A percentile compares a stretch with the other conserved stretches of the same genome.
Conservation (phyloP, 2,888 invertebrate species). For the Deilephila porcellus region DNA sequence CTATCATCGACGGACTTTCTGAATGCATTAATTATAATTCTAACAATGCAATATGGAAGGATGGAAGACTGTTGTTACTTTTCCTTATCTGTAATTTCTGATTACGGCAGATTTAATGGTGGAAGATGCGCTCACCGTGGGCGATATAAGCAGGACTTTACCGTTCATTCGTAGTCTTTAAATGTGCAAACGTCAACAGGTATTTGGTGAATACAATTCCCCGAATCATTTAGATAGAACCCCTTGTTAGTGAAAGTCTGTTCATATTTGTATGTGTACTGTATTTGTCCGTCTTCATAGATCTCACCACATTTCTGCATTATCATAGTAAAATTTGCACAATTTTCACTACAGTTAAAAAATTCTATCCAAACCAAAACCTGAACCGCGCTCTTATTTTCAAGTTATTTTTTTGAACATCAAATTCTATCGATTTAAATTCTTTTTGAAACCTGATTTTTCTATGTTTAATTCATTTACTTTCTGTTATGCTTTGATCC, state of each 20-base stretch:
- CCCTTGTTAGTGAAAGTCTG: slow-evolving; percentile 12
- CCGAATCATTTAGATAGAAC: slow-evolving; percentile 21
- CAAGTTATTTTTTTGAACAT: not conserved
- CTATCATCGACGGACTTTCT: slow-evolving; percentile 52
- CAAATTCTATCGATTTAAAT: not conserved
- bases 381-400: not conserved
- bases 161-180: slow-evolving; percentile 82
- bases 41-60: slow-evolving; percentile 31
- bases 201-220: slow-evolving; percentile 53
- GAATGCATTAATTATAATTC: slow-evolving; percentile 13
- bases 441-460: not conserved
- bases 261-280: slow-evolving; percentile 22
- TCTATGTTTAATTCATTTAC: not conserved
- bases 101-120: slow-evolving; percentile 79
- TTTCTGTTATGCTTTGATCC: slow-evolving; percentile 3
- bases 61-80: slow-evolving; percentile 28
- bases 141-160: slow-evolving; percentile 77
- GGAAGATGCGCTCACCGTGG: slow-evolving; percentile 77
- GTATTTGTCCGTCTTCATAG: slow-evolving; percentile 2
- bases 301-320: not conserved
- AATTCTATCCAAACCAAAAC: not conserved
- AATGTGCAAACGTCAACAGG: slow-evolving; percentile 62
- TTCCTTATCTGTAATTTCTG: slow-evolving; percentile 35
- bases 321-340: slow-evolving; percentile 10
- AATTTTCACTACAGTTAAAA: not conserved